A percentile compares a stretch with the other conserved stretches of the same genome.
phyloP scores from a whole-genome alignment of 2,797 vertebrate genomes.

The Chaunax sp. region DNA sequence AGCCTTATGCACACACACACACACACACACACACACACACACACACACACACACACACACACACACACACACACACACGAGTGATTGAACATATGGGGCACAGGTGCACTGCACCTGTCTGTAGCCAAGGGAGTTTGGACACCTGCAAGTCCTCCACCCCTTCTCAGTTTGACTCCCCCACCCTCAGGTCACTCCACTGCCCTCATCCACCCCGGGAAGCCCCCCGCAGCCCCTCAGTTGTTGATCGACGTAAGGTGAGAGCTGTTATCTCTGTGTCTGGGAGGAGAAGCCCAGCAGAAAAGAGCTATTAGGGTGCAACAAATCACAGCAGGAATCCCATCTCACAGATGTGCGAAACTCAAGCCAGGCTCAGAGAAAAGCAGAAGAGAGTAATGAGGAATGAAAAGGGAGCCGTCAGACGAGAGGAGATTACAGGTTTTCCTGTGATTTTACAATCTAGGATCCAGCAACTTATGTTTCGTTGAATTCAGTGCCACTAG shows the following conservation, averaged over 20 bases:
- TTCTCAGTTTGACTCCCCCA: slow-evolving; percentile 34
- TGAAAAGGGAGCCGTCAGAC: not conserved
- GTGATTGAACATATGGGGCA: slow-evolving; percentile 49
- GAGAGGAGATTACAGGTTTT: slow-evolving; percentile 1
- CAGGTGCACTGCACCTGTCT: slow-evolving; percentile 80
- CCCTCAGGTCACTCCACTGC: slow-evolving; percentile 60
- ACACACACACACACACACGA: slow-evolving; percentile 13
- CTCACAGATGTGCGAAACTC: slow-evolving; percentile 72
- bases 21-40: not conserved
- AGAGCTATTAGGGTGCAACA: slow-evolving; percentile 64
- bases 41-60: not conserved
- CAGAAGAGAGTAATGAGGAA: not conserved
- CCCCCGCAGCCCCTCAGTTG: slow-evolving; percentile 39
- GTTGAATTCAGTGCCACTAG: slow-evolving; percentile 70
- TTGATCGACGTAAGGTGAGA: slow-evolving; percentile 75
- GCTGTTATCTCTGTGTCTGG: slow-evolving; percentile 61
- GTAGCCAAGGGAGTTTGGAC: slow-evolving; percentile 61
- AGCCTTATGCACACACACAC: slow-evolving; percentile 23
- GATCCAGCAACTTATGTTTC: not conserved
- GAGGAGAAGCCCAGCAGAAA: slow-evolving; percentile 60
- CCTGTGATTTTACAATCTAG: not conserved
- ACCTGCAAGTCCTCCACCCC: slow-evolving; percentile 64
- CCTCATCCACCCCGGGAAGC: slow-evolving; percentile 52
- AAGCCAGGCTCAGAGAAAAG: slow-evolving; percentile 51
- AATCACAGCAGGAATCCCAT: slow-evolving; percentile 62